Evolutionary conservation across 2,888 invertebrate genomes (phyloP), one percentile per base, ranked within the genome.

Genomic region (Prosapia bicincta): DNA sequence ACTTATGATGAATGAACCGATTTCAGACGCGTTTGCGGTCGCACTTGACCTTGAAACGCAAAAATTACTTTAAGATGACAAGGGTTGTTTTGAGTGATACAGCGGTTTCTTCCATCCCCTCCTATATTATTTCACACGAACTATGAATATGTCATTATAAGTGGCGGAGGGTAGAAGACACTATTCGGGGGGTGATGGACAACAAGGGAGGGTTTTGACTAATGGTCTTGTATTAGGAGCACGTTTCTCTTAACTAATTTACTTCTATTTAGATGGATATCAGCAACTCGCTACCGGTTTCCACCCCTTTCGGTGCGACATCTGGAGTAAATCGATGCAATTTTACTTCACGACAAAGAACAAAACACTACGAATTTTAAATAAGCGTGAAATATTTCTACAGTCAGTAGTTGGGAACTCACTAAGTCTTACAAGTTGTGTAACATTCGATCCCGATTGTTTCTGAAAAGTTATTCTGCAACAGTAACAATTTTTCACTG

Each of bases 221-320:
- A 54, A 54, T 54, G 54, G 54, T 54, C 54, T 54, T 20, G 54
- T 54, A 54, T 54, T 20, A 20, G 54, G 5, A 54, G 54, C 54
- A 9, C 54, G 20, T 54, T 54, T 54, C 54, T 20, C 54, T 54
- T 54, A 20, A 20, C 54, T 66, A 72, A 72, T 72, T 72, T 72
- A 66, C 66, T 30, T 30, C 72, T 66, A 72, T 72, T 72, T 72
- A 72, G 66, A 72, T 72, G 72, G 66, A 72, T 72, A 72, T 72
- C 66, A 72, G 66, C 28, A 9, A 54, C 20, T 54, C 54, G 54
- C 54, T 10, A 54, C 54, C 54, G 54, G 54, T 54, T 54, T 9
- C 54, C n/a, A 54, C 54, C 54, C 54, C 9, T 54, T 38, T n/a
- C 38, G 20, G n/a, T 20, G 54, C 54, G 54, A 54, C 54, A 54